phyloP scores from a whole-genome alignment of 2,113 vertebrate species.

The Onychostoma macrolepis region DNA sequence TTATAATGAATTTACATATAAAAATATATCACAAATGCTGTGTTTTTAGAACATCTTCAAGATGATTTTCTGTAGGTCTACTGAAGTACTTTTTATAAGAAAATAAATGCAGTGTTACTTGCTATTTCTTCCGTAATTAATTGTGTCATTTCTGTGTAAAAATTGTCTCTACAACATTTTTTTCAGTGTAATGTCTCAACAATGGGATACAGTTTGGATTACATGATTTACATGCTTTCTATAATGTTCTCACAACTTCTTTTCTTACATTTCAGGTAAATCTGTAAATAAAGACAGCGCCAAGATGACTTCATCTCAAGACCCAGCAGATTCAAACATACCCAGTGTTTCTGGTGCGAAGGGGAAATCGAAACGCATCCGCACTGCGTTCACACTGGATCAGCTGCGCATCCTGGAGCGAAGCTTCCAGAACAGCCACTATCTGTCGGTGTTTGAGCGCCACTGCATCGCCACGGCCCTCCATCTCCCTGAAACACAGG shows the following conservation, averaged over 20 bases:
- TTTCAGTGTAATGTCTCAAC: background rate
- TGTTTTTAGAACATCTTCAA: no score
- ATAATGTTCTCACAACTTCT: background rate
- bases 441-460: constrained; percentile 78
- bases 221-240: background rate
- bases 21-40: no score
- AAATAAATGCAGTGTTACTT: no score
- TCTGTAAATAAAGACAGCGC: background rate
- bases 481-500: constrained; percentile 76
- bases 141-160: no score
- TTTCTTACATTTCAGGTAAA: constrained; percentile 31
- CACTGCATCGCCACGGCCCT: constrained; percentile 70
- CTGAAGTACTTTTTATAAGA: no score
- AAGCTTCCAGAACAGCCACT: constrained; percentile 75
- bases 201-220: background rate
- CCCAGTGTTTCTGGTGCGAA: background rate
- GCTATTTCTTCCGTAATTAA: no score
- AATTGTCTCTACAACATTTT: no score
- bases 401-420: constrained; percentile 75
- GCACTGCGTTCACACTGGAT: constrained; percentile 74
- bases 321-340: background rate
- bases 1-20: no score
- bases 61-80: no score
- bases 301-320: background rate
- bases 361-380: constrained; percentile 66